Base-by-base conservation (phyloP, 2,888 invertebrate species). In the Neocrepidodera transversa region DNA sequence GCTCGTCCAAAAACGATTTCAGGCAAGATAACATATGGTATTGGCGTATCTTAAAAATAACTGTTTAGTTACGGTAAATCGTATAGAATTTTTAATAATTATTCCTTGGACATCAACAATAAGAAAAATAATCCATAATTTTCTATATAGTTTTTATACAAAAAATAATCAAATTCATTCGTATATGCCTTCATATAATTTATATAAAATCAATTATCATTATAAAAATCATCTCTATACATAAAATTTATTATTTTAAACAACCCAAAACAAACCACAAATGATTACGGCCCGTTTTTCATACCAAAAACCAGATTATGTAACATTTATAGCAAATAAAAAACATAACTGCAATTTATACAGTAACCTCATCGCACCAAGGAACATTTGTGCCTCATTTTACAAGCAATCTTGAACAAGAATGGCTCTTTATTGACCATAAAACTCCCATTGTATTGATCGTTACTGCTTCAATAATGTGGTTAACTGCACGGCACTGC, bases 401-500 rank as follows among this genome's bases (percentile, higher is more conserved):
- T 75, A 77, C 77, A 76, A 74, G 76, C 76, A 70, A 74, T 78
- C 76, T 71, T 70, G 73, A 72, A 70, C 72, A 66, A 63, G 65
- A 79, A 79, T 77, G 77, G 74, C 76, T 74, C 72, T 77, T 80
- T 79, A 80, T 79, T 76, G 78, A 76, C 76, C 76, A 77, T 79
- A 78, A 80, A 80, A 79, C 76, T 75, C 75, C 76, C 79, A 79
- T 79, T 77, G 79, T 79, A 80, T 80, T 79, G 80, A 80, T 80
- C 79, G 78, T 76, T 75, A 79, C 76, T 70, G 74, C 62, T 60
- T 60, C 50, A 58, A 58, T 65, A 62, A 62, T 56, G 63, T 58
- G 63, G 66, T 62, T 66, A 68, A 61, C 63, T 60, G 63, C 60
- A 58, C 58, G 45, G 58, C 48, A 47, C 10, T 23, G 47, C 60